These are phyloP conservation scores for Hydrochoerus hydrochaeris DNA, from an alignment of 2,113 vertebrate genomes.

Conservation along the genomic window DNA sequence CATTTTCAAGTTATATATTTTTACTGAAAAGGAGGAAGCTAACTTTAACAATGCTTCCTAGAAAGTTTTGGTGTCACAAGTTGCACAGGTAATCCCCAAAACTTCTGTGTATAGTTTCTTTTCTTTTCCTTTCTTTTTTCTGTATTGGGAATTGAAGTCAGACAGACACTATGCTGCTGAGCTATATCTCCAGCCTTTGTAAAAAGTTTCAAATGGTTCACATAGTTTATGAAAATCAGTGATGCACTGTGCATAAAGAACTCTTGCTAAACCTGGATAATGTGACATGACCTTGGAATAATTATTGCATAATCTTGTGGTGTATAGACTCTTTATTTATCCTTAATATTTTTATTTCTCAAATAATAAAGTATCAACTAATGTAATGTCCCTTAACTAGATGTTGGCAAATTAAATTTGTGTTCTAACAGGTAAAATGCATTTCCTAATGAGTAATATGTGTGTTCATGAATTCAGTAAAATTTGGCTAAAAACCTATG, in stretches of 20 bases:
- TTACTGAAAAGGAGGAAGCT: background rate
- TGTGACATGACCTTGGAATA: background rate
- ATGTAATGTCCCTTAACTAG: background rate
- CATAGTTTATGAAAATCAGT: background rate
- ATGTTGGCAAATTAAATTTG: background rate
- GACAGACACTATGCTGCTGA: too few relatives aligned
- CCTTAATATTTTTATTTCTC: background rate
- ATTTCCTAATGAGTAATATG: background rate
- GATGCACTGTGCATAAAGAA: background rate
- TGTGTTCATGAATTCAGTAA: background rate
- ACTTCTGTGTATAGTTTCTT: background rate
- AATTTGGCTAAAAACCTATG: background rate
- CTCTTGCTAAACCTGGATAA: background rate
- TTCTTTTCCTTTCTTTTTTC: too few relatives aligned
- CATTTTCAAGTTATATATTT: background rate
- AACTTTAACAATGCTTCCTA: background rate
- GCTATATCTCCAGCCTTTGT: too few relatives aligned
- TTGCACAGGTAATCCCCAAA: background rate
- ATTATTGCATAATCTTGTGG: background rate
- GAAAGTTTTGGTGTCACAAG: background rate
- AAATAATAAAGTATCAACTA: background rate
- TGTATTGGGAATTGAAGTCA: too few relatives aligned
- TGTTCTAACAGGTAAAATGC: background rate
- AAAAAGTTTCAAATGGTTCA: background rate
- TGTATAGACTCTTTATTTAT: background rate